These are phyloP conservation scores for Tiliqua scincoides DNA, from an alignment of 2,113 vertebrate species.

Conservation along the genomic window DNA sequence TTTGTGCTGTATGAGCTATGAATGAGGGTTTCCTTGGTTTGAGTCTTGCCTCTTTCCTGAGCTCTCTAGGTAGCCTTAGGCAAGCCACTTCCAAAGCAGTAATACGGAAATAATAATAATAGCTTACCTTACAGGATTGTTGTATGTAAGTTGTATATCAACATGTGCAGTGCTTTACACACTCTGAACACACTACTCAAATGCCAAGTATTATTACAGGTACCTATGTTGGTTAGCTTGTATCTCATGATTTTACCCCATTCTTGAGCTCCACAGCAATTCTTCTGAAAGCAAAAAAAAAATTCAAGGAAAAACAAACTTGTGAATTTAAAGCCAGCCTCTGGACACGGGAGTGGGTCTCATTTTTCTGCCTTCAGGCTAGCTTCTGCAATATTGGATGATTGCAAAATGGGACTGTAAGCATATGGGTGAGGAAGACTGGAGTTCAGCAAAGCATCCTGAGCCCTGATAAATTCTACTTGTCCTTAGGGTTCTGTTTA, in stretches of 20 bases:
- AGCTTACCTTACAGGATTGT: too few species aligned
- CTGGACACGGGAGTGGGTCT: background rate
- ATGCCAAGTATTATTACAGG: too few species aligned
- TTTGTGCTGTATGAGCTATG: too few species aligned
- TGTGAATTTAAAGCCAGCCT: background rate
- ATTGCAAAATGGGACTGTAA: background rate
- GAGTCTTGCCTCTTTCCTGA: too few species aligned
- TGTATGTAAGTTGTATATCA: too few species aligned
- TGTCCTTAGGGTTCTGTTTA: background rate
- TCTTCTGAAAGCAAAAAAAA: background rate
- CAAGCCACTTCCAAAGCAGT: too few species aligned
- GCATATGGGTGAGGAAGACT: constrained; percentile 15
- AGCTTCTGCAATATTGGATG: background rate
- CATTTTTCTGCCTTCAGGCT: background rate
- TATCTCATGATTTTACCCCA: background rate
- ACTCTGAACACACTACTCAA: too few species aligned
- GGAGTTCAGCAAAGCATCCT: background rate
- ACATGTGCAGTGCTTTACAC: too few species aligned
- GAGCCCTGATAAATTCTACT: background rate
- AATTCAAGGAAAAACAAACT: background rate
- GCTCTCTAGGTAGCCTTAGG: too few species aligned
- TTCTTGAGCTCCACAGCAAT: background rate
- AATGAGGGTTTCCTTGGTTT: too few species aligned
- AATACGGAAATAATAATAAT: too few species aligned
- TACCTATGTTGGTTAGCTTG: background rate